Evolutionary conservation across 2,113 vertebrate genomes (phyloP).

Genomic region (Hemichromis elongatus): DNA sequence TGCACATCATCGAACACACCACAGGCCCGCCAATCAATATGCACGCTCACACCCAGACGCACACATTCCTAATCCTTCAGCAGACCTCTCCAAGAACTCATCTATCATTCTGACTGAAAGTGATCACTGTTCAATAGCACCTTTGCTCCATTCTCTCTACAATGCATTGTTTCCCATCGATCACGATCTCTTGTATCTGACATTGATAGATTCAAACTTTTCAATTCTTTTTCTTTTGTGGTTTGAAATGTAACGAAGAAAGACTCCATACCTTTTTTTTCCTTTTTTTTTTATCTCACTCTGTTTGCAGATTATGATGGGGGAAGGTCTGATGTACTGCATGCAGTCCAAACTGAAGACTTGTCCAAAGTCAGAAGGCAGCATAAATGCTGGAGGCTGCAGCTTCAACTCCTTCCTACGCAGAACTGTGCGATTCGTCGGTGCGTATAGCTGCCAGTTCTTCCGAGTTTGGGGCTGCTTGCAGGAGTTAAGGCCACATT

Average conservation of each 20-base stretch:
- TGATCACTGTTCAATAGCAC: slow-evolving; percentile 51
- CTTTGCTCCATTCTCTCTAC: background rate
- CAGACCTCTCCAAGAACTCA: slow-evolving; percentile 29
- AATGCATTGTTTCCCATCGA: background rate
- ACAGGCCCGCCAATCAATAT: slow-evolving; percentile 14
- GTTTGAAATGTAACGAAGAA: background rate
- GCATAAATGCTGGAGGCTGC: slow-evolving; percentile 94
- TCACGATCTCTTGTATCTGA: slow-evolving; percentile 16
- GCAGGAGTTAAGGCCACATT: background rate
- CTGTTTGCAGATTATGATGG: slow-evolving; percentile 87
- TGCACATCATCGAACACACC: slow-evolving; percentile 8
- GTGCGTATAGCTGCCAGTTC: slow-evolving; percentile 68
- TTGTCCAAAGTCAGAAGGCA: slow-evolving; percentile 81
- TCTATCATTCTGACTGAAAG: slow-evolving; percentile 60
- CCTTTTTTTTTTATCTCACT: background rate
- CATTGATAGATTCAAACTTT: background rate
- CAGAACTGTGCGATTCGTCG: slow-evolving; percentile 92
- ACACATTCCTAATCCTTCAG: slow-evolving; percentile 47
- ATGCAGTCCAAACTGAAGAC: slow-evolving; percentile 88
- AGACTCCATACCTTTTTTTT: background rate
- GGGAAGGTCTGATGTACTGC: slow-evolving; percentile 91
- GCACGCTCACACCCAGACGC: background rate
- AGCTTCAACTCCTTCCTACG: slow-evolving; percentile 97
- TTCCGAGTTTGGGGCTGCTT: background rate
- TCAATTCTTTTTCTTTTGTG: background rate